Conservation (phyloP, 2,113 vertebrate species). For the Thamnophis sirtalis region DNA sequence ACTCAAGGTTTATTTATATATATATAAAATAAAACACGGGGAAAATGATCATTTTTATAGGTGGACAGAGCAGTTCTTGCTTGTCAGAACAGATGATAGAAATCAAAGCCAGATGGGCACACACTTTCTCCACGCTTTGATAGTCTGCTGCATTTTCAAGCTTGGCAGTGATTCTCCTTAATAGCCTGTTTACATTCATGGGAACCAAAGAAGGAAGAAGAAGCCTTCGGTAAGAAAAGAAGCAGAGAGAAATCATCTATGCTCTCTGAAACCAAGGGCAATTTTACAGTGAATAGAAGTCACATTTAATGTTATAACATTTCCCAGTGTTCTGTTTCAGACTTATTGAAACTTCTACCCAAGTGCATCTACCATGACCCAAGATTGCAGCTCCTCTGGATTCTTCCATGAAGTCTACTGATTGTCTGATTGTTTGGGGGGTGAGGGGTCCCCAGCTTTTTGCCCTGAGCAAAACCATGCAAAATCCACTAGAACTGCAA, state of each 20-base stretch:
- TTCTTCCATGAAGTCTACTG: neutral
- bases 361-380: neutral
- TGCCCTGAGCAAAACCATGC: neutral
- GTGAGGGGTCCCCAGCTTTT: neutral
- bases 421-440: neutral
- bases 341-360: neutral
- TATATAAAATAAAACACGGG: constrained; percentile 46
- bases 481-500: neutral
- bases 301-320: constrained; percentile 23
- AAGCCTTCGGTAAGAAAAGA: constrained; percentile 37
- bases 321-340: constrained; percentile 20
- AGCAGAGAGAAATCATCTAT: constrained; percentile 39
- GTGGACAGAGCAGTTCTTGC: constrained; percentile 49
- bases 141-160: constrained; percentile 42
- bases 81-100: constrained; percentile 54
- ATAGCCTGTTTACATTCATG: constrained; percentile 46
- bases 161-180: constrained; percentile 39
- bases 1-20: constrained; percentile 35
- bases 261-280: constrained; percentile 7
- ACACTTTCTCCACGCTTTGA: constrained; percentile 53
- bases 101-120: constrained; percentile 54
- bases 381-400: neutral
- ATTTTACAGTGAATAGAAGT: constrained; percentile 25
- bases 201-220: constrained; percentile 34
- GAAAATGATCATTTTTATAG: constrained; percentile 36